phyloP scores from a whole-genome alignment of 2,113 vertebrate species.

The Fulica atra region DNA sequence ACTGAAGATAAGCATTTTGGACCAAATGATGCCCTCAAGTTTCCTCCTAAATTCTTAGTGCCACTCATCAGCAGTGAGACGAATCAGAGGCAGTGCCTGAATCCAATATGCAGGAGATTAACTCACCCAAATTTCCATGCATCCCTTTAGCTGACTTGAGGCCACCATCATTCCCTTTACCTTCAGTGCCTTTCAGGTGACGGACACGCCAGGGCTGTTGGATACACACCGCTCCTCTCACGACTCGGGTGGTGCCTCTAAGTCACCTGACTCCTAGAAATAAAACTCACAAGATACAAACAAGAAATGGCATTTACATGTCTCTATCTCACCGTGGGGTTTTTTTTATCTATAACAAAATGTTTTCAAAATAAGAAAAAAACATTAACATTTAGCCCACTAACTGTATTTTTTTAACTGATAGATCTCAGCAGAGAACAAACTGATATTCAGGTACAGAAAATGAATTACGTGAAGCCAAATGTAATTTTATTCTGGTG shows the following conservation, averaged over 20 bases:
- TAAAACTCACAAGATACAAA: neutral
- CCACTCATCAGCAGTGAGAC: neutral
- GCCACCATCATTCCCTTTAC: neutral
- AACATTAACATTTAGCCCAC: neutral
- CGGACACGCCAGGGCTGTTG: neutral
- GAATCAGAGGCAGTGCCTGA: neutral
- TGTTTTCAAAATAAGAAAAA: slow-evolving; percentile 35
- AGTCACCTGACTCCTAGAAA: neutral
- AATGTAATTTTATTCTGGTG: slow-evolving; percentile 55
- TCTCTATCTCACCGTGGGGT: neutral
- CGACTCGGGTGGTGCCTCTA: neutral
- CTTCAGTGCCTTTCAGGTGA: neutral
- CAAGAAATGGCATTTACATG: neutral
- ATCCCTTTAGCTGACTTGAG: neutral
- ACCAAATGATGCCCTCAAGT: neutral
- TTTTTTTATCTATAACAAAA: neutral
- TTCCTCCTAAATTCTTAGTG: neutral
- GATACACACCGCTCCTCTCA: neutral
- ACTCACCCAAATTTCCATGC: neutral
- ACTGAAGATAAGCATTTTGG: neutral
- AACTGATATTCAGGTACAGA: slow-evolving; percentile 21
- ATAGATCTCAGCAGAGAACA: slow-evolving; percentile 16
- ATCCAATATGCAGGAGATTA: neutral
- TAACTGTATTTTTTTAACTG: neutral
- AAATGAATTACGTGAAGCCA: slow-evolving; percentile 55